phyloP scores from a whole-genome alignment of 2,113 vertebrate species.

The Erpornis zantholeuca region DNA sequence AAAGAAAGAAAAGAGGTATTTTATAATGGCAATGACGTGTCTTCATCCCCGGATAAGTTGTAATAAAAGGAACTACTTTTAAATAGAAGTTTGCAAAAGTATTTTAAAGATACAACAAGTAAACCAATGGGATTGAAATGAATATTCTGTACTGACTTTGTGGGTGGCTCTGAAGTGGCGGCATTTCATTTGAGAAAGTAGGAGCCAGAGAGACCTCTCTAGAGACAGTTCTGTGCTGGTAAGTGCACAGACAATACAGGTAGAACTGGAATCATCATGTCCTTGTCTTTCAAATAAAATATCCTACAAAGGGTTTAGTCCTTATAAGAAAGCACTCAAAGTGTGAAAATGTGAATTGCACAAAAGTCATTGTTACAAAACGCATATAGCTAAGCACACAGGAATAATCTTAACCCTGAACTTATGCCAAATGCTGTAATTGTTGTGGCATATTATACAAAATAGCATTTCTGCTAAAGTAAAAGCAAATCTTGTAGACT shows the following conservation, averaged over 20 bases:
- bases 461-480: neutral
- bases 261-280: neutral
- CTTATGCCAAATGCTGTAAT: fast-evolving
- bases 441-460: neutral
- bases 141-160: neutral
- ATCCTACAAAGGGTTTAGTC: neutral
- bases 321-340: neutral
- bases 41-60: neutral
- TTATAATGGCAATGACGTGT: neutral
- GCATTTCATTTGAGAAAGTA: neutral
- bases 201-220: neutral
- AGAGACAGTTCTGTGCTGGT: neutral
- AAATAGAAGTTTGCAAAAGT: neutral
- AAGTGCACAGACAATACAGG: neutral
- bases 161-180: neutral
- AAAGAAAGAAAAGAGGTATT: neutral
- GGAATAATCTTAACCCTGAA: neutral
- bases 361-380: neutral
- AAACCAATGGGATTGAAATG: neutral
- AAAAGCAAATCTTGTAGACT: neutral
- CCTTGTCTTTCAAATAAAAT: neutral
- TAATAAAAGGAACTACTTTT: neutral
- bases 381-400: neutral
- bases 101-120: neutral
- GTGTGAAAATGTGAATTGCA: neutral